A percentile compares a stretch with the other conserved stretches of the same genome.
These are phyloP conservation scores for Chalcis sispes DNA, from an alignment of 2,888 invertebrate genomes.

Conservation along the genomic window DNA sequence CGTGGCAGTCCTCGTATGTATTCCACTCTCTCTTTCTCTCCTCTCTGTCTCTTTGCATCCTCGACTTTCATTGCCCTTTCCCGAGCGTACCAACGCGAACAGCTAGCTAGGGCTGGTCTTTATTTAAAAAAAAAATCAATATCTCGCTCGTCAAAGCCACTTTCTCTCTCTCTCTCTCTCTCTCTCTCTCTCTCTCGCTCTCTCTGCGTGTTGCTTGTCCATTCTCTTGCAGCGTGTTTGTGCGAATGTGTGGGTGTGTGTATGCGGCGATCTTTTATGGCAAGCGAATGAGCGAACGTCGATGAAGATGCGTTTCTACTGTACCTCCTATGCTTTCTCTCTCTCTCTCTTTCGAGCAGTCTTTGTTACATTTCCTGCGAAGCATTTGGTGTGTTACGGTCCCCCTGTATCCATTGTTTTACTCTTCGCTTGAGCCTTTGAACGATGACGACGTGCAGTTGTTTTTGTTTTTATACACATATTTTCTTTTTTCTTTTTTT, in stretches of 20 bases:
- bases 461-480: too few species aligned
- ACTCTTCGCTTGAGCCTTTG: too few species aligned
- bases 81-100: slow-evolving; percentile 59
- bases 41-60: slow-evolving; percentile 9
- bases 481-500: slow-evolving; percentile 2
- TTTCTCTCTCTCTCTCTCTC: not conserved
- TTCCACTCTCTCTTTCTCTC: slow-evolving; percentile 4
- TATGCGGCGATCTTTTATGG: slow-evolving; percentile 28
- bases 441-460: too few species aligned
- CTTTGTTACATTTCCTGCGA: too few species aligned
- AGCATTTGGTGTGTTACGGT: too few species aligned
- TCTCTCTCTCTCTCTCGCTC: not conserved
- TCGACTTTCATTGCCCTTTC: slow-evolving; percentile 57
- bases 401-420: too few species aligned
- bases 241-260: too few species aligned
- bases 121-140: slow-evolving; percentile 68
- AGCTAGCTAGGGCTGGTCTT: too few species aligned
- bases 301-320: slow-evolving; percentile 32
- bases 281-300: slow-evolving; percentile 18
- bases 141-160: slow-evolving; percentile 64
- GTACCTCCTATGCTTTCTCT: too few species aligned
- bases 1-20: not conserved
- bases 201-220: not conserved
- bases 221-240: too few species aligned
- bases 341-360: too few species aligned